Base-by-base conservation (phyloP, 1,140 invertebrate genomes). In the Vanessa atalanta region DNA sequence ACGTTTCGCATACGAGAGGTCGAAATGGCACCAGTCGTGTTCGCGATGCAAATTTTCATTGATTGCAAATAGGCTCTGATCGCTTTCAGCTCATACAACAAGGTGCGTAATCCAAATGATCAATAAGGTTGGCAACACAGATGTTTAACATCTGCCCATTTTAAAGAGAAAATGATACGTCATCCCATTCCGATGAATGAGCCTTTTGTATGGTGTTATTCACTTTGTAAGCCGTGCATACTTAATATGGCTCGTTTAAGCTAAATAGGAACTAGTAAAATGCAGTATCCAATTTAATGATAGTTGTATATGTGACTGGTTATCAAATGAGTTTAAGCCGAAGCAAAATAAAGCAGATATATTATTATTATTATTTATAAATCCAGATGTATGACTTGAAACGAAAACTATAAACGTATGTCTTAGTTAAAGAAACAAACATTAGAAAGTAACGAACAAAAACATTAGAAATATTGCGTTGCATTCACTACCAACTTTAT, bases 31-130 rank as follows among this genome's bases (percentile, higher is more conserved):
- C 77, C 78, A 72, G 80, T 75, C 72, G 76, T 65, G 72, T 79
- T 71, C 74, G 81, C 80, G 83, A 89, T 90, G 88, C 79, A 82
- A 90, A 91, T 90, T 78, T 79, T 80, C 81, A 89, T 89, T 91
- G 83, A 91, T 90, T 90, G 88, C 82, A 91, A 90, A 90, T 91
- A 74, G 75, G 82, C 79, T 84, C 75, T 71, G 78, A 88, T 86
- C 84, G 83, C 80, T 75, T 81, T 79, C 81, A 83, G 82, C 66
- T 77, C 74, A 79, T 80, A 81, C 85, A 85, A 88, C 83, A 86
- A 91, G 84, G 83, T 83, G 83, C 72, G 83, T 81, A 75, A 76
- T 76, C 68, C 66, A 66, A 78, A 74, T 65, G 69, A 74, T 73
- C 82, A 73, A 73, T 81, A 73, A 75, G 67, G 73, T 60, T 60